phyloP scores from a whole-genome alignment of 2,888 invertebrate genomes.

The Agrochola lychnidis region DNA sequence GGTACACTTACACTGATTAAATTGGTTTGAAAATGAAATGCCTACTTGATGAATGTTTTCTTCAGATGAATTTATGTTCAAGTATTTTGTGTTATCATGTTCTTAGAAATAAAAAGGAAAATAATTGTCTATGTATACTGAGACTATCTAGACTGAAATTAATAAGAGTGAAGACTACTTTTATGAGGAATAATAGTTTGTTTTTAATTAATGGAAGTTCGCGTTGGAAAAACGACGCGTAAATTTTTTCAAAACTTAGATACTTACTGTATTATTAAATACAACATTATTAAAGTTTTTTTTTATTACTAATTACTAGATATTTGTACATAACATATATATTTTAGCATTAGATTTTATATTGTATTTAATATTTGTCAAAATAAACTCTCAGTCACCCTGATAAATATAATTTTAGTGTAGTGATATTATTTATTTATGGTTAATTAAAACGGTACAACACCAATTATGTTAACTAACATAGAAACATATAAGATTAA shows the following conservation, averaged over 20 bases:
- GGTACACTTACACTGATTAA: slow-evolving; percentile 31
- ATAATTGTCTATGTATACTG: neutral
- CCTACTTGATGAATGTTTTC: slow-evolving; percentile 5
- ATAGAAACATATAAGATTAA: too few species aligned
- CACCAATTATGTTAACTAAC: too few species aligned
- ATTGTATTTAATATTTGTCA: too few species aligned
- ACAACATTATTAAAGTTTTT: neutral
- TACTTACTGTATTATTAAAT: neutral
- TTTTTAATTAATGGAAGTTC: neutral
- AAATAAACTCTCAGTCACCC: too few species aligned
- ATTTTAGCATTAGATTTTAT: too few species aligned
- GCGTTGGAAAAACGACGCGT: neutral
- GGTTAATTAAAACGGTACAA: too few species aligned
- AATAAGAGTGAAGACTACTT: neutral
- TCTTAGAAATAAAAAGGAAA: slow-evolving; percentile 5
- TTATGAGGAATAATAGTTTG: neutral
- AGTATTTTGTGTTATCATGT: neutral
- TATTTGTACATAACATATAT: too few species aligned
- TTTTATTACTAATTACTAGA: neutral
- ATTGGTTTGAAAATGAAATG: slow-evolving; percentile 24
- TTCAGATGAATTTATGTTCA: slow-evolving; percentile 4
- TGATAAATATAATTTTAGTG: too few species aligned
- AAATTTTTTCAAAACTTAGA: neutral
- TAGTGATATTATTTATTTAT: too few species aligned
- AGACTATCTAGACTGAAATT: neutral